These are phyloP conservation scores for Tridacna gigas DNA, from an alignment of 2,888 invertebrate genomes.

Conservation along the genomic window DNA sequence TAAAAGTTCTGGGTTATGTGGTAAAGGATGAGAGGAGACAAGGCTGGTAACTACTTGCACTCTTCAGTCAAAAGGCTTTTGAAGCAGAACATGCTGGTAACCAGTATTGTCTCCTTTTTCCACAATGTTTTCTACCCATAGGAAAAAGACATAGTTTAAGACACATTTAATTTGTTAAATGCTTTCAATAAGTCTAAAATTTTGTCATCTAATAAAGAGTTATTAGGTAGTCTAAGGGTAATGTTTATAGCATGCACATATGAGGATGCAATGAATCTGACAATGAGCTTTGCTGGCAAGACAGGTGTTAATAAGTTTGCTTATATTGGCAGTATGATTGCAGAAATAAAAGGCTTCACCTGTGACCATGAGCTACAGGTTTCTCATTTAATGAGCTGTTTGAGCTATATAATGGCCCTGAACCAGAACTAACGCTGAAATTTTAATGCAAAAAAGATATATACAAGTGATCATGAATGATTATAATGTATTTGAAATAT, in stretches of 20 bases:
- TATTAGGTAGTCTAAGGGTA: too few relatives aligned
- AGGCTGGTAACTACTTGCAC: too few relatives aligned
- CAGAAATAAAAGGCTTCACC: constrained; percentile 46
- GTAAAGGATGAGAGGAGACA: too few relatives aligned
- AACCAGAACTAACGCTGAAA: constrained; percentile 74
- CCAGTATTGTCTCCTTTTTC: not conserved
- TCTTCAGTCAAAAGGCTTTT: too few relatives aligned
- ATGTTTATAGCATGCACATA: too few relatives aligned
- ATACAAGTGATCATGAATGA: not conserved
- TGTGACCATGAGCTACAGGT: constrained; percentile 61
- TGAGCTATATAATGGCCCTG: constrained; percentile 78
- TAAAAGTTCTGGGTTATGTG: not conserved
- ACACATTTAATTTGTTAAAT: too few relatives aligned
- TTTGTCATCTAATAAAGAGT: not conserved
- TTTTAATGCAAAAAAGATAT: not conserved
- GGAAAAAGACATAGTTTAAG: too few relatives aligned
- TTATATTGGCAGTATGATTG: not conserved
- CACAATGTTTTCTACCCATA: not conserved
- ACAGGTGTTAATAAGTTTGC: not conserved
- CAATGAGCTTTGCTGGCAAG: constrained; percentile 7
- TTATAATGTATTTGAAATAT: too few relatives aligned
- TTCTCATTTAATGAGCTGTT: constrained; percentile 77
- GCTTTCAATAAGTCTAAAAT: too few relatives aligned
- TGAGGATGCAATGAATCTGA: not conserved
- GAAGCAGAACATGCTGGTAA: constrained; percentile 1